Conservation (phyloP, 2,797 vertebrate genomes). For the Peromyscus aztecus region DNA sequence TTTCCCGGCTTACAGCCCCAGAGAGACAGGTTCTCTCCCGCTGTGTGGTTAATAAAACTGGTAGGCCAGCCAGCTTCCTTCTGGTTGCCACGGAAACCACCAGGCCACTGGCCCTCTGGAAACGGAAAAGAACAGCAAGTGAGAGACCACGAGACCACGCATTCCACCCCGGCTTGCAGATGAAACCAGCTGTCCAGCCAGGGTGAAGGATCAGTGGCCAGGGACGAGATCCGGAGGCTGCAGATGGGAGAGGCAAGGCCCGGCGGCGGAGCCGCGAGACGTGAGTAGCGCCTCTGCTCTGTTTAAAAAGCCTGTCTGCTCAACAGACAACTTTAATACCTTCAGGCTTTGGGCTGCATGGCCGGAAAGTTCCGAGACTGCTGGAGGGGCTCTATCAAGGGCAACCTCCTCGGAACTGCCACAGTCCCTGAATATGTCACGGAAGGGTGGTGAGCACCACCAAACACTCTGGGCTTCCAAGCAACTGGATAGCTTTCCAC, state of each 20-base stretch:
- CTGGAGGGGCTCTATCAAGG: background rate
- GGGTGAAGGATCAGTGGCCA: constrained; percentile 61
- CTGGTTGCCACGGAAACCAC: constrained; percentile 78
- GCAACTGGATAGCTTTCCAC: background rate
- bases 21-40: constrained; percentile 60
- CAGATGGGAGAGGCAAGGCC: background rate
- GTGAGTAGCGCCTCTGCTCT: constrained; percentile 81
- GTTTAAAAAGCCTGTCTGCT: background rate
- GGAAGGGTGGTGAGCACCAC: background rate
- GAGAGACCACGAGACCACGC: constrained; percentile 77
- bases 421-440: background rate
- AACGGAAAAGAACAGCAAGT: constrained; percentile 80
- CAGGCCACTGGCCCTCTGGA: constrained; percentile 51
- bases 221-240: background rate
- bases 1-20: background rate
- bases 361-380: background rate
- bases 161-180: constrained; percentile 70
- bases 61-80: constrained; percentile 73
- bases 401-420: background rate
- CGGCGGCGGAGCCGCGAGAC: fast-evolving
- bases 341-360: constrained; percentile 19
- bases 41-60: background rate
- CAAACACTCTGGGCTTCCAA: background rate
- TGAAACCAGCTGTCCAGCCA: constrained; percentile 73
- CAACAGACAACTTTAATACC: background rate